These are phyloP conservation scores for Magallana angulata DNA, from an alignment of 1,140 invertebrate species.

Conservation along the genomic window DNA sequence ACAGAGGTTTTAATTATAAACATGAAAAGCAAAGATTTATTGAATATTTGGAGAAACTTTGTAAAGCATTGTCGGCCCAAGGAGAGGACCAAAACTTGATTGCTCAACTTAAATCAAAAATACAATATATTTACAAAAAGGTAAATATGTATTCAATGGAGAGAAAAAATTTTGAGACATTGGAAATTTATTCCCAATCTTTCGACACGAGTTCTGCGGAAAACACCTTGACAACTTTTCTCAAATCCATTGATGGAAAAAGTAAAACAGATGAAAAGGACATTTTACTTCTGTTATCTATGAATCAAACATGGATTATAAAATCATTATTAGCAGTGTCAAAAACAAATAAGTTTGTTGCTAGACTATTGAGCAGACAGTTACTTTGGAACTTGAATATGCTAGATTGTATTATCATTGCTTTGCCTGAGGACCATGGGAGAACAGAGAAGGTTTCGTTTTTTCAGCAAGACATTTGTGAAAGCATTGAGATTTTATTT, in stretches of 20 bases:
- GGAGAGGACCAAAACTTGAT: neutral
- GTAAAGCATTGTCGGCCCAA: neutral
- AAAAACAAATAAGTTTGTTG: neutral
- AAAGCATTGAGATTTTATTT: neutral
- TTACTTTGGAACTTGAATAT: conserved; percentile 32
- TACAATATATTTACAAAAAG: neutral
- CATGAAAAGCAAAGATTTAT: neutral
- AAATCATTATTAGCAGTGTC: neutral
- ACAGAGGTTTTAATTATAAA: conserved; percentile 5
- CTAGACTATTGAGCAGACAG: neutral
- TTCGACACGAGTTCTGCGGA: neutral
- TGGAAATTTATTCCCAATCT: neutral
- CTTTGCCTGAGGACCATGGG: conserved; percentile 3
- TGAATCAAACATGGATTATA: conserved; percentile 38
- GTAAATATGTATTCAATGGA: neutral
- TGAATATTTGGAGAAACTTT: neutral
- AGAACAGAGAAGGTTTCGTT: neutral
- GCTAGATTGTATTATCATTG: conserved; percentile 43
- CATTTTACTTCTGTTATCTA: conserved; percentile 34
- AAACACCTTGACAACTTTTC: neutral
- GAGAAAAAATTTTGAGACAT: neutral
- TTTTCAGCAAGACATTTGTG: conserved; percentile 13
- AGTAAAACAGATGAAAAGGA: conserved; percentile 1
- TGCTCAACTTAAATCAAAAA: neutral
- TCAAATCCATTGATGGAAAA: conserved; percentile 12